Base-by-base conservation (phyloP, 1,140 invertebrate genomes). In the Neodiprion lecontei region DNA sequence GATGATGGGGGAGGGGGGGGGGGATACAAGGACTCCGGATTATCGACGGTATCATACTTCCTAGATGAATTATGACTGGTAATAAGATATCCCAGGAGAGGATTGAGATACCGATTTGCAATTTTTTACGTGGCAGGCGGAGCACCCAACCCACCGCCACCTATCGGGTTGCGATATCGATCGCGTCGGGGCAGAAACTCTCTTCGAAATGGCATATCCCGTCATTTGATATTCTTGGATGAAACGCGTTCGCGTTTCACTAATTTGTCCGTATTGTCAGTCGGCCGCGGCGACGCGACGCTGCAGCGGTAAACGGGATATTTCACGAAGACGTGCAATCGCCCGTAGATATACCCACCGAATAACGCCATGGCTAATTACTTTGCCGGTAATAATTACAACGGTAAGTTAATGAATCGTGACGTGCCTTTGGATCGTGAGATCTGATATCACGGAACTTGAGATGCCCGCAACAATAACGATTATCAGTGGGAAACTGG, bases 21-120 rank as follows among this genome's bases (percentile, higher is more conserved):
- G 53, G n/a, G 53, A 17, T 61, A 61, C 53, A 61, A 61, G 53
- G 53, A 61, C 53, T 61, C 11, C 0, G 53, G 53, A 61, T 61
- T 61, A 61, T 61, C 53, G 53, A 61, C 53, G 53, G 53, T 61
- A 7, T 61, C 11, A 61, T 61, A 61, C 53, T 5, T 61, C 53
- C 53, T 61, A 61, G 53, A 61, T 61, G 53, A 61, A 61, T 61
- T 61, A 61, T 61, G 53, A 61, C 53, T 61, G 53, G 53, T 17
- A 61, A 61, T 61, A 61, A 61, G 53, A 61, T 61, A 61, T 61
- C 53, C 53, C 53, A 61, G 53, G 53, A 61, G 53, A 61, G 53
- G 53, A 61, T 61, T 61, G 53, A 61, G 53, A 61, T 17, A 61
- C 53, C 53, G 53, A 61, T 61, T 61, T 61, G 53, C 53, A 61